These are phyloP conservation scores for Heteractis magnifica DNA, from an alignment of 92 coral and sea anemone species.

Conservation along the genomic window DNA sequence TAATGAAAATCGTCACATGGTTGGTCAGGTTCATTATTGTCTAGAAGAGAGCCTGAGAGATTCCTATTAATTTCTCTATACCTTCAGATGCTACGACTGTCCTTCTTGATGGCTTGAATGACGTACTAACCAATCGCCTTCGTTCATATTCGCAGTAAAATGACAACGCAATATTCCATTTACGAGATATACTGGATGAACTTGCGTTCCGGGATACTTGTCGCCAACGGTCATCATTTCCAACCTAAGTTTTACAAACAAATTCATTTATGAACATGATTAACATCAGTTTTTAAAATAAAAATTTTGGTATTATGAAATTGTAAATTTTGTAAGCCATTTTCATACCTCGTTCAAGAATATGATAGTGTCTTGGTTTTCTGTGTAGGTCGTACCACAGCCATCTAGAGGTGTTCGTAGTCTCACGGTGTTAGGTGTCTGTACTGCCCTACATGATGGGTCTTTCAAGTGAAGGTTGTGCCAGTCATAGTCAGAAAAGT, in stretches of 20 bases:
- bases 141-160: slow-evolving; percentile 14
- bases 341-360: slow-evolving; percentile 3
- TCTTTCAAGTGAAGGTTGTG: slow-evolving; percentile 29
- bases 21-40: too few relatives aligned
- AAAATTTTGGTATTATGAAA: too few relatives aligned
- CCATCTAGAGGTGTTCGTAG: slow-evolving; percentile 14
- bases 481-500: slow-evolving; percentile 29
- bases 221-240: background rate
- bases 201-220: background rate
- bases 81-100: slow-evolving; percentile 17
- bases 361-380: background rate
- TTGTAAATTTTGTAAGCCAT: background rate
- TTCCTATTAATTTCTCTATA: background rate
- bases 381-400: slow-evolving; percentile 17
- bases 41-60: too few relatives aligned
- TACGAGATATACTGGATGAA: background rate
- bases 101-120: slow-evolving; percentile 9
- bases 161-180: background rate
- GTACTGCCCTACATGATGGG: slow-evolving; percentile 25
- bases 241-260: background rate
- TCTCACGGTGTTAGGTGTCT: slow-evolving; percentile 10
- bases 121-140: slow-evolving; percentile 18
- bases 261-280: background rate
- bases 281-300: background rate
- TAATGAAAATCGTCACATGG: too few relatives aligned